Percentiles rank a stretch among this genome's conserved stretches.
Evolutionary conservation across 2,888 invertebrate species (phyloP).

Genomic region (Eremobia ochroleuca): DNA sequence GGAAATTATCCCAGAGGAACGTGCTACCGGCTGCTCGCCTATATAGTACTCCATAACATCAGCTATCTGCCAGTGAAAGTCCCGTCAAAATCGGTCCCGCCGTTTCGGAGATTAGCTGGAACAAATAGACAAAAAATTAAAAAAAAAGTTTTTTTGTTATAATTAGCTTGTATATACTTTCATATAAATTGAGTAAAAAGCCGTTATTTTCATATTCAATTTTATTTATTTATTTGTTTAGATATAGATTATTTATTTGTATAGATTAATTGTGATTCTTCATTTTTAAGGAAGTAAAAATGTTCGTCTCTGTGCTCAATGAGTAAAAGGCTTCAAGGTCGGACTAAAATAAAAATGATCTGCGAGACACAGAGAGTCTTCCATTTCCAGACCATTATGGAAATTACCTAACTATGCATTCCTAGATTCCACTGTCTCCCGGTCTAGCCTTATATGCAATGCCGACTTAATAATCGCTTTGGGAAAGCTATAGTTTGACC

Average conservation of each 20-base stretch:
- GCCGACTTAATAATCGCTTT: conserved; percentile 34
- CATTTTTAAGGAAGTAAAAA: neutral
- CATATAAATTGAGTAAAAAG: too few species aligned
- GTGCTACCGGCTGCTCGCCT: neutral
- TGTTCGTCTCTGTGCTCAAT: neutral
- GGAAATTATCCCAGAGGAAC: too few species aligned
- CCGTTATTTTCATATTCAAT: too few species aligned
- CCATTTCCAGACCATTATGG: conserved; percentile 36
- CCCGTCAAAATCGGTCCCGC: neutral
- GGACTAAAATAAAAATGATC: conserved; percentile 12
- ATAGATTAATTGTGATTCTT: neutral
- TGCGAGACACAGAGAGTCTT: neutral
- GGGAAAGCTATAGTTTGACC: conserved; percentile 28
- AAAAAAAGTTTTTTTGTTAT: too few species aligned
- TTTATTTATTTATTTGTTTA: too few species aligned
- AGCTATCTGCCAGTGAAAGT: neutral
- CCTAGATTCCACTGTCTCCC: conserved; percentile 3
- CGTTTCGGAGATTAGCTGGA: neutral
- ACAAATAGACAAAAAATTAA: neutral
- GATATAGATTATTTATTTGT: too few species aligned
- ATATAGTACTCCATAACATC: neutral
- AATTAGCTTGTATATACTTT: too few species aligned
- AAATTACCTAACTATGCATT: conserved; percentile 27
- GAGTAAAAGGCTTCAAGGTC: neutral
- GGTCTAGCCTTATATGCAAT: conserved; percentile 6